phyloP scores from a whole-genome alignment of 2,888 invertebrate species.

The Boloria euphrosyne region DNA sequence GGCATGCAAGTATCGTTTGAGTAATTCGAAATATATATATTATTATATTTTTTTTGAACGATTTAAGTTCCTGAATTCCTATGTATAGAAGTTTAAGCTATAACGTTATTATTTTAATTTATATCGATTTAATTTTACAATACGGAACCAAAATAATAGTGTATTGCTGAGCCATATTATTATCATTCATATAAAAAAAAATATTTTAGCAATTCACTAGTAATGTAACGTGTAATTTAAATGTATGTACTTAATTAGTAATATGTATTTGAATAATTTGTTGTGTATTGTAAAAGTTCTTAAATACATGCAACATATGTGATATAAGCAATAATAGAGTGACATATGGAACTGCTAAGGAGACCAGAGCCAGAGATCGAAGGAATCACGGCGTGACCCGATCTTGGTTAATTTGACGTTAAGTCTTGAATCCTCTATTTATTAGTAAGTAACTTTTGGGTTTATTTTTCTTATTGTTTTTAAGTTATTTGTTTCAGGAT shows the following conservation, averaged over 20 bases:
- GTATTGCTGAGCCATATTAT: constrained; percentile 69
- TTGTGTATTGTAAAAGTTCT: constrained; percentile 72
- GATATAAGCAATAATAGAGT: constrained; percentile 80
- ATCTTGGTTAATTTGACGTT: constrained; percentile 65
- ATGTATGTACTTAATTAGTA: constrained; percentile 80
- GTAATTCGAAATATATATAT: constrained; percentile 29
- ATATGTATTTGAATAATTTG: constrained; percentile 69
- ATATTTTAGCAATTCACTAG: constrained; percentile 53
- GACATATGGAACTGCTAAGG: constrained; percentile 64
- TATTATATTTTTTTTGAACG: constrained; percentile 35
- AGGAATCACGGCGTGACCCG: constrained; percentile 51
- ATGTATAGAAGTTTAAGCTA: constrained; percentile 39
- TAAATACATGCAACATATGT: constrained; percentile 73
- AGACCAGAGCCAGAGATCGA: constrained; percentile 44
- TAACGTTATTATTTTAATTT: constrained; percentile 34
- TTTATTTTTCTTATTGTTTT: constrained; percentile 82
- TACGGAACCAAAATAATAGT: constrained; percentile 37
- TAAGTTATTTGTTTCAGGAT: constrained; percentile 82
- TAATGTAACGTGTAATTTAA: constrained; percentile 55
- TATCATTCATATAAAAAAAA: constrained; percentile 53
- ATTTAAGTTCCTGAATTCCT: constrained; percentile 48
- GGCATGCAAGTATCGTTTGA: constrained; percentile 34
- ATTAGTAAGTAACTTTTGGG: constrained; percentile 81
- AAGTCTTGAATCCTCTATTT: constrained; percentile 79
- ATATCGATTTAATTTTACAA: constrained; percentile 31